Evolutionary conservation across 2,888 invertebrate genomes (phyloP).

Genomic region (Oscheius sp.): DNA sequence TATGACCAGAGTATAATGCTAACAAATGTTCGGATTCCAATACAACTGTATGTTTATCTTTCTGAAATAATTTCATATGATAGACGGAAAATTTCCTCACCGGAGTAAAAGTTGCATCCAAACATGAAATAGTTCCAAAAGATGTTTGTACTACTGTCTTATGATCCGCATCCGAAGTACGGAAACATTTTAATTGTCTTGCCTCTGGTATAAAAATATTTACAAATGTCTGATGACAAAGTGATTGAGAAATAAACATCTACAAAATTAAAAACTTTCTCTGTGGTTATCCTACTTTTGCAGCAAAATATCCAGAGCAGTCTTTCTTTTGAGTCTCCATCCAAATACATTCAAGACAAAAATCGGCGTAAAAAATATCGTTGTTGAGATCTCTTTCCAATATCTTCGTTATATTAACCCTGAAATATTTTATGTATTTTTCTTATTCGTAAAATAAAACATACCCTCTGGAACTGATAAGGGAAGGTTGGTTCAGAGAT

Average conservation of each 20-base stretch:
- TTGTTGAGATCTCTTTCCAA: conserved; percentile 28
- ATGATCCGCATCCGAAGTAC: conserved; percentile 1
- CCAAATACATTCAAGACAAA: conserved; percentile 91
- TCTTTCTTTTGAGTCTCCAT: conserved; percentile 78
- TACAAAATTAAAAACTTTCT: neutral
- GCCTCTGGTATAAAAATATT: conserved; percentile 9
- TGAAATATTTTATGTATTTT: neutral
- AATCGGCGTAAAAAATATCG: conserved; percentile 84
- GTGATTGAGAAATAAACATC: conserved; percentile 29
- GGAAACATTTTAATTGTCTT: conserved; percentile 15
- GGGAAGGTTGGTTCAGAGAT: neutral
- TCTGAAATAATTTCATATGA: neutral
- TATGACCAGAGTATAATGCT: conserved; percentile 19
- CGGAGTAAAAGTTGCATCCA: conserved; percentile 20
- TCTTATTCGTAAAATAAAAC: neutral
- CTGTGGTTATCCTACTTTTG: conserved; percentile 4
- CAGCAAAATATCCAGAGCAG: neutral
- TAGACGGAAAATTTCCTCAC: neutral
- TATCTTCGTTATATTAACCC: conserved; percentile 25
- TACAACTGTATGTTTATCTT: conserved; percentile 13
- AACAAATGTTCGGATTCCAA: conserved; percentile 13
- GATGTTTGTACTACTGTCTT: neutral
- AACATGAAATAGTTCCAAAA: neutral
- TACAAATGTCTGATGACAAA: conserved; percentile 15
- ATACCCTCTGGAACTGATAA: conserved; percentile 3